Evolutionary conservation across 2,888 invertebrate genomes (phyloP), one percentile per base, ranked within the genome.

Genomic region (Pteria penguin): DNA sequence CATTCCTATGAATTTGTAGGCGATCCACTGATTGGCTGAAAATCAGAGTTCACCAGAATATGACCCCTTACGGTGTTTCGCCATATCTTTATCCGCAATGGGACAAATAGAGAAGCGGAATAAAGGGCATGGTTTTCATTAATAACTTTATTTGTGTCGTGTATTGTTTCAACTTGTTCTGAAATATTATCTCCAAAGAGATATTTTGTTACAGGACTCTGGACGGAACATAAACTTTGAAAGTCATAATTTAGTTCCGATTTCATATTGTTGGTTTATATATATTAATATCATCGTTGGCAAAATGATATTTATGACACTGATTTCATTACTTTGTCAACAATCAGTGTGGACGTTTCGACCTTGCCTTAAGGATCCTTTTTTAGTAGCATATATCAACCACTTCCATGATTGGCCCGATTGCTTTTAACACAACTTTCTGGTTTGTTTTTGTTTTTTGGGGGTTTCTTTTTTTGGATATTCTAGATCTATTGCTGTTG

Each of bases 151-250:
- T 55, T 57, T 24, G 57, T 32, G n/a, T 68, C 58, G 11, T 57
- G 33, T 11, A 68, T 68, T 11, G 57, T 55, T 68, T 68, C 33
- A 5, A 57, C 4, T 57, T 68, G 68, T 55, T 68, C 55, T 11
- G 55, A 22, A 14, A 68, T 57, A 24, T 57, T 68, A 31, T 68
- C 58, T n/a, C 68, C 57, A 57, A 68, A 68, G 2, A 66, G 18
- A 27, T 55, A 52, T 57, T 57, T 33, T 29, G 68, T 68, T 5
- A 68, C 33, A 2, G 55, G 32, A 11, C 31, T 55, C 24, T 55
- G 33, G 11, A 11, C 57, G 26, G 68, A 68, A 26, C 68, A 68
- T 32, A 68, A 24, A 8, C 52, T 26, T 57, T 26, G 27, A 18
- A 52, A 55, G 2, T 68, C 32, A n/a, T 18, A 11, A 3, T 57